Base-by-base conservation (phyloP, 2,888 invertebrate species). In the Iselma pallidipennis region DNA sequence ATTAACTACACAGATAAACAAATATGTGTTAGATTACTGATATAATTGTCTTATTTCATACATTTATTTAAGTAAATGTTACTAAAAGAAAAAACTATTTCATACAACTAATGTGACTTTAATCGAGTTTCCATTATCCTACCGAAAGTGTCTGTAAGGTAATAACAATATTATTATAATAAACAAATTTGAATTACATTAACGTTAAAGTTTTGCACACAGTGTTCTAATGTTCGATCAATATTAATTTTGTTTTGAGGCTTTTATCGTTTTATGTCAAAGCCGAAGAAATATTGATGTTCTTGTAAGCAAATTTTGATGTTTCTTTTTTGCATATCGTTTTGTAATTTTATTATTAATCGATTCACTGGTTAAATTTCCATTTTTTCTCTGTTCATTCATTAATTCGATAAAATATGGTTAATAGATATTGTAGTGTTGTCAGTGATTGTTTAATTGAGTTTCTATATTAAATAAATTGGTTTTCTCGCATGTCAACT, bases 161-260 rank as follows among this genome's bases (percentile, higher is more conserved):
- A 16, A n/a, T n/a, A n/a, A 9, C 7, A 5, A 2, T 21, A 45
- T 21, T 45, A 12, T 45, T 10, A 21, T 21, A 21, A 45, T 60
- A 60, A 60, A 60, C 60, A 55, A 55, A 60, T 60, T 60, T 60
- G 51, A 55, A 60, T 55, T 45, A 42, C 60, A 60, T 55, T 55
- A 55, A 55, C 55, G 55, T 45, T 31, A 45, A 59, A 33, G 26
- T 60, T 60, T 48, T 19, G 1, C 4, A 10, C 55, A 55, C 60
- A 37, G 50, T 33, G 1, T 16, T 4, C 55, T 23, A 49, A 55
- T 55, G 50, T 29, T 59, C 10, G 37, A 59, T 59, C 59, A 55
- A 59, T 60, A 55, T 45, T 21, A 9, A 45, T 45, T 21, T 10
- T 6, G 21, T 45, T 45, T 21, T 4, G 10, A 1, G 21, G 10